Evolutionary conservation across 2,797 vertebrate genomes (phyloP), one percentile per base, ranked within the genome.

Genomic region (Fundulus diaphanus): DNA sequence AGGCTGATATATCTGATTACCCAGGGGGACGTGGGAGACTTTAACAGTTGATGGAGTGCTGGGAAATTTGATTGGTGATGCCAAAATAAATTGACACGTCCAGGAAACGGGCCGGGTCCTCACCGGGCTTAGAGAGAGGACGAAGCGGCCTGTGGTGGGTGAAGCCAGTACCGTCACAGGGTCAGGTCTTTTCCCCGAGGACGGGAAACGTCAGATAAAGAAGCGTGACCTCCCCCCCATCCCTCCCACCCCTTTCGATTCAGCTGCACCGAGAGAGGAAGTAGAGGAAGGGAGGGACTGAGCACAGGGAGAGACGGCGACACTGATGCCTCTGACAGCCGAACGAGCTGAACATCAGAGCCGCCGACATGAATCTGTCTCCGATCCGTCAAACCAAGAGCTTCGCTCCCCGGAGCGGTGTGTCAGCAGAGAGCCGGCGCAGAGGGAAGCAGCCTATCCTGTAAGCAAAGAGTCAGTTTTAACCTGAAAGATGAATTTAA

Each of bases 141-240:
- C 69, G 49, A 68, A 24, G 33, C 37, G 65, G 67, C 80, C 78
- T 9, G 52, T 42, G 40, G 15, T 63, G 72, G 75, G 75, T 49
- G 42, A 80, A 73, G 54, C 37, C 61, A 72, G 81, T 76, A 73
- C 52, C 79, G 85, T 77, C 91, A 87, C 76, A 40, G 63, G 91
- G 88, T 93, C 88, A 82, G 42, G 22, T 73, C 35, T 37, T 42
- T 77, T 89, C 88, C 77, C 89, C 77, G 33, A 69, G 82, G 88
- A 90, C 88, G 92, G 93, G 93, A 95, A 95, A 82, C 82, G 51
- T 72, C 71, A 66, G 76, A 87, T 84, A 81, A 73, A 83, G 80
- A 83, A 81, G 79, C 48, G 52, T 76, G 80, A 87, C 79, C 85
- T 29, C 54, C 42, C 37, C 70, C 44, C 1, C 44, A n/a, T n/a